Conservation (phyloP, 2,797 vertebrate species). For the Simalia tracyae region DNA sequence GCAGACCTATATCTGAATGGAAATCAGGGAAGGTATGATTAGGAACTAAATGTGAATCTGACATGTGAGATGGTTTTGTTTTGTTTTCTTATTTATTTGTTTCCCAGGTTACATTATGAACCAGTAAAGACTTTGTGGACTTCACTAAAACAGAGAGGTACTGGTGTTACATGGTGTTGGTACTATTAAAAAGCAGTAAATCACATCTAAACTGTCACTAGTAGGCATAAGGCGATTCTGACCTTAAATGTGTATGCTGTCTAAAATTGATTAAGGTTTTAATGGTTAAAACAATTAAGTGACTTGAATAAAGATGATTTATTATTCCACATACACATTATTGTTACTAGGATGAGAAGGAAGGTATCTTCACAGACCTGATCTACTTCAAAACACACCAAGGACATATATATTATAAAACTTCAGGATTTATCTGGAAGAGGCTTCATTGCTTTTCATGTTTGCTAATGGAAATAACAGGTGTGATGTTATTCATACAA, state of each 20-base stretch:
- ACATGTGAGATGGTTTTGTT: neutral
- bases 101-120: slow-evolving; percentile 20
- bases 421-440: slow-evolving; percentile 14
- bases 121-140: neutral
- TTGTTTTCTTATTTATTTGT: neutral
- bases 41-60: neutral
- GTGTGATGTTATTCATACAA: neutral
- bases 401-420: slow-evolving; percentile 31
- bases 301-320: slow-evolving; percentile 33
- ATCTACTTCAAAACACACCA: slow-evolving; percentile 19
- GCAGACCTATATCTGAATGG: neutral
- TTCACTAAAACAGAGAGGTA: neutral
- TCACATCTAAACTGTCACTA: slow-evolving; percentile 45
- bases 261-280: slow-evolving; percentile 45
- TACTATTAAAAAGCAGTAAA: slow-evolving; percentile 41
- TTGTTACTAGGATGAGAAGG: slow-evolving; percentile 43
- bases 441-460: neutral
- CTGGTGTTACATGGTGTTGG: slow-evolving; percentile 20
- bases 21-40: neutral
- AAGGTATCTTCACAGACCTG: slow-evolving; percentile 49
- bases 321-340: slow-evolving; percentile 59
- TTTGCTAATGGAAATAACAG: neutral
- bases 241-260: slow-evolving; percentile 48
- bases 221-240: neutral
- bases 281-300: slow-evolving; percentile 53